Conservation (phyloP, 2,113 vertebrate genomes). For the Neodontobutis hainanensis region DNA sequence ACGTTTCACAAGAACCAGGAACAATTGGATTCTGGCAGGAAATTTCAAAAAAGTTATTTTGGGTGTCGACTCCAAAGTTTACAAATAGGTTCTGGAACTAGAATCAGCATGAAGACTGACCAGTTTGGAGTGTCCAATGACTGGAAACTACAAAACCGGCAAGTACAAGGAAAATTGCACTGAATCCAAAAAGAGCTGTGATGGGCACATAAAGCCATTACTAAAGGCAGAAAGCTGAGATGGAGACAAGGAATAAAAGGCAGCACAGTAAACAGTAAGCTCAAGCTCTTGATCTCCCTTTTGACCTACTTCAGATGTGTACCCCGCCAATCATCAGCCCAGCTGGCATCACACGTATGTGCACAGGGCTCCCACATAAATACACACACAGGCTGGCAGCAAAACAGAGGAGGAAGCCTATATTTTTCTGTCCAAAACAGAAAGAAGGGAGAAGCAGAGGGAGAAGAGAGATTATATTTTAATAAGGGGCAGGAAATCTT, state of each 20-base stretch:
- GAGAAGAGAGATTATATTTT: conserved; percentile 80
- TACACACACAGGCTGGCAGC: conserved; percentile 59
- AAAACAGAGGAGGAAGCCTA: conserved; percentile 56
- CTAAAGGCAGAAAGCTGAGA: conserved; percentile 40
- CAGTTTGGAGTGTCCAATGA: background rate
- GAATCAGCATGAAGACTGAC: background rate
- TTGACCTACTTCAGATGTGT: conserved; percentile 68
- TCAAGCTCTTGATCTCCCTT: conserved; percentile 54
- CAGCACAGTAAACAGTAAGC: conserved; percentile 37
- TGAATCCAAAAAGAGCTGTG: conserved; percentile 15
- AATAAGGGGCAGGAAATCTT: conserved; percentile 82
- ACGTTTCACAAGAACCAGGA: background rate
- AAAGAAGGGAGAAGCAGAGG: conserved; percentile 51
- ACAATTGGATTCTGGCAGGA: background rate
- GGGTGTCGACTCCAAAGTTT: background rate
- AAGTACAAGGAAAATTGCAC: conserved; percentile 11
- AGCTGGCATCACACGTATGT: conserved; percentile 32
- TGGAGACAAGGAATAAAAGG: conserved; percentile 43
- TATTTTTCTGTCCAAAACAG: conserved; percentile 51
- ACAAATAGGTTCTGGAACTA: background rate
- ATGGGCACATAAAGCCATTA: conserved; percentile 52
- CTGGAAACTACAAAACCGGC: background rate
- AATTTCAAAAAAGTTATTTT: background rate
- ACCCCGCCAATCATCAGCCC: conserved; percentile 52
- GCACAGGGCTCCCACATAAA: conserved; percentile 40